Percentiles rank a stretch among this genome's conserved stretches.
Evolutionary conservation across 2,888 invertebrate genomes (phyloP).

Genomic region (Sminthurides aquaticus): DNA sequence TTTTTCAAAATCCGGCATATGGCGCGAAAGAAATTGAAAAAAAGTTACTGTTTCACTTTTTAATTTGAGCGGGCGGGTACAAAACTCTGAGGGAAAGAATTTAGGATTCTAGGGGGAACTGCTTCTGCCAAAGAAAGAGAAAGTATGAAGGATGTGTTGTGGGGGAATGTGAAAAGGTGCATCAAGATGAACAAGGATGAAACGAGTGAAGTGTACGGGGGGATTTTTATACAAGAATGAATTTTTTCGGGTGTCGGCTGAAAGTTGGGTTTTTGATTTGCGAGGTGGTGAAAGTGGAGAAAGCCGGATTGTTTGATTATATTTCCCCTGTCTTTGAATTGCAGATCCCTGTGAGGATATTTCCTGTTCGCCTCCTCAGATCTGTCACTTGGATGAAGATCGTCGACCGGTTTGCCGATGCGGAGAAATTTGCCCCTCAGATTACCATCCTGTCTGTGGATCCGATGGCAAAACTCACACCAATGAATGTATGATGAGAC

Average conservation of each 20-base stretch:
- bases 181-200: too few relatives aligned
- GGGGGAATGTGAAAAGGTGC: too few relatives aligned
- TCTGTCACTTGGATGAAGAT: constrained; percentile 73
- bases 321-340: constrained; percentile 42
- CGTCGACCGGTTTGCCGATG: constrained; percentile 72
- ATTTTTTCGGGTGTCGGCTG: too few relatives aligned
- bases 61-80: too few relatives aligned
- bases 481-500: constrained; percentile 70
- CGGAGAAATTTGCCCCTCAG: constrained; percentile 56
- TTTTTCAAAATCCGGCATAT: background rate
- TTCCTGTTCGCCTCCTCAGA: constrained; percentile 67
- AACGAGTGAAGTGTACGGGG: too few relatives aligned
- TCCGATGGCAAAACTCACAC: constrained; percentile 58
- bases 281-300: too few relatives aligned
- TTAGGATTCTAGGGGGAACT: too few relatives aligned
- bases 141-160: background rate
- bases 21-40: background rate
- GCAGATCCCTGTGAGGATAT: constrained; percentile 77
- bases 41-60: background rate
- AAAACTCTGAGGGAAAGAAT: too few relatives aligned
- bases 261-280: too few relatives aligned
- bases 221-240: too few relatives aligned
- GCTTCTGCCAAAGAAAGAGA: too few relatives aligned
- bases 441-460: constrained; percentile 35
- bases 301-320: background rate